Evolutionary conservation across 2,888 invertebrate genomes (phyloP), one percentile per base, ranked within the genome.

Genomic region (Lepidocyrtinus sp.): DNA sequence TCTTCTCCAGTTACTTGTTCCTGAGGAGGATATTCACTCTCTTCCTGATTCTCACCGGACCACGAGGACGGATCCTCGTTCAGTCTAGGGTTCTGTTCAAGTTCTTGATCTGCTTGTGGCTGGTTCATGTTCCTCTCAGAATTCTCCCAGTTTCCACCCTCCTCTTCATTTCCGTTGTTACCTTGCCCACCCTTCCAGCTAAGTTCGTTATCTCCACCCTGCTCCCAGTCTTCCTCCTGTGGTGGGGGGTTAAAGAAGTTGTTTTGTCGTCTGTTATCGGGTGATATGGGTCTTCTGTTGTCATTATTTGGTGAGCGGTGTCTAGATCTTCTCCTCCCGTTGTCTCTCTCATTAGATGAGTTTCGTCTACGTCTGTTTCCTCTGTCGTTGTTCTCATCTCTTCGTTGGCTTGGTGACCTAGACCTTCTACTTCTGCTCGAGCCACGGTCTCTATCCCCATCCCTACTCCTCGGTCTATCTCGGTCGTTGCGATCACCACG

Each of bases 381-480:
- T 22, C 73, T 72, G 12, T 63, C 59, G 9, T 71, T 70, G 63
- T n/a, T n/a, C n/a, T 77, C 74, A 9, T 76, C 75, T 2, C 72
- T 27, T 24, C 75, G 15, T 15, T 50, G 2, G 36, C 27, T 22
- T 7, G 71, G 77, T 21, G 71, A 71, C 17, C 27, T 61, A 15
- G 61, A 61, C 1, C 77, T 64, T 62, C 78, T 55, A 68, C 77
- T 63, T 36, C 73, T 62, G 27, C 81, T 75, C 12, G 36, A 36
- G 21, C 83, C 61, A 9, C 68, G 12, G n/a, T 45, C 36, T 62
- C 81, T 65, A 55, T 82, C 77, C 5, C 77, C 77, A 21, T 83
- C 83, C 17, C 82, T 45, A 50, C 78, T 77, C 79, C 82, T 61
- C 25, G 64, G 72, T n/a, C 78, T 80, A 2, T 80, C 74, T 17